Evolutionary conservation across 2,113 vertebrate species (phyloP).

Genomic region (Trochalopteron elliotii): DNA sequence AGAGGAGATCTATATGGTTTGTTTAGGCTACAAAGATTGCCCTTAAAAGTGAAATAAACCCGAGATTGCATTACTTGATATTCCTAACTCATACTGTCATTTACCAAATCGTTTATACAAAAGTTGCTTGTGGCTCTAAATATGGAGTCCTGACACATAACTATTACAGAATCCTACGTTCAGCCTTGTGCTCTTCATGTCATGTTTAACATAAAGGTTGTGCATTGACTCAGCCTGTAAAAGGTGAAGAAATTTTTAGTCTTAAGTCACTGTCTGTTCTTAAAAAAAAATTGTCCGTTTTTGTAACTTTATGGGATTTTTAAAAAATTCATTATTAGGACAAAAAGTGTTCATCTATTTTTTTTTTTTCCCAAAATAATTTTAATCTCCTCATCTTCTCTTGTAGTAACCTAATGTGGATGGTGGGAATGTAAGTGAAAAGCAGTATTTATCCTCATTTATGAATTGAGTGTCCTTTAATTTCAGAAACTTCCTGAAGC

Average conservation of each 20-base stretch:
- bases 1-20: not conserved
- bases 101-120: not conserved
- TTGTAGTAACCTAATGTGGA: not conserved
- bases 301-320: not conserved
- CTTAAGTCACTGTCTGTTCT: not conserved
- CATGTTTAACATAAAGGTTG: not conserved
- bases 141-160: not conserved
- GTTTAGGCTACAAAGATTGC: not conserved
- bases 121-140: not conserved
- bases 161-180: not conserved
- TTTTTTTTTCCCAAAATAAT: not conserved
- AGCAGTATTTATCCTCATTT: not conserved
- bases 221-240: not conserved
- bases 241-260: not conserved
- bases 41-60: not conserved
- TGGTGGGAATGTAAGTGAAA: not conserved
- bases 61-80: not conserved
- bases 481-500: not conserved
- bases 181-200: not conserved
- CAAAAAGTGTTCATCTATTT: not conserved
- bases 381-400: not conserved
- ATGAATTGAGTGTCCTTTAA: not conserved
- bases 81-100: not conserved
- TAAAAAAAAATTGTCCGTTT: not conserved
- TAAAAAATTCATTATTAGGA: not conserved